Evolutionary conservation across 1,140 invertebrate genomes (phyloP), one percentile per base, ranked within the genome.

Genomic region (Drosophila lini): DNA sequence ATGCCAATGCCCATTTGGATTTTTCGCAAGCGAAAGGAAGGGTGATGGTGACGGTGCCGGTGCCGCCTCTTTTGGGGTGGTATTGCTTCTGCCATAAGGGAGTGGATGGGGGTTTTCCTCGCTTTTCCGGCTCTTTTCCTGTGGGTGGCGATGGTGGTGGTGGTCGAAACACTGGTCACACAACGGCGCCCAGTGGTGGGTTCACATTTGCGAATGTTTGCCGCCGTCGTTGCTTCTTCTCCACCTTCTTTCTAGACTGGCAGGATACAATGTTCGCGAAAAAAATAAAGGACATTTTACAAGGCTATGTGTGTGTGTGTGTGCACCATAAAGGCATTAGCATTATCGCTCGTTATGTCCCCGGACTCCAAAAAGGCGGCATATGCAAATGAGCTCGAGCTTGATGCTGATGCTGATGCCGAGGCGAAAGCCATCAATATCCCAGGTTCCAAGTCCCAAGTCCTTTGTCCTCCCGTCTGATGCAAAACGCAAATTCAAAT

Each of bases 261-360:
- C 67, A 70, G 68, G 65, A 59, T 71, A 70, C 84, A 88, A 86
- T 85, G 80, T 90, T 90, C 42, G 86, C 82, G 65, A 89, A 86
- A 81, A 81, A 80, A 50, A 31, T 50, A 50, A 78, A 80, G 86
- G 86, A 90, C 86, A 90, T 86, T 90, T 90, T 85, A 47, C 45
- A 47, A 47, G 45, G 45, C 45, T 47, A 83, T 81, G 74, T 82
- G 11, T 34, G 45, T 52, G 16, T 34, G 32, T 36, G 50, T 53
- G 86, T 78, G 83, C 82, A 70, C 77, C 86, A 90, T 90, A 90
- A 90, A 90, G 80, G 82, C 86, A 90, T 90, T 90, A 90, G 86
- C 86, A 90, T 86, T 90, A 90, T 86, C 86, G 86, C 86, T 90
- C 86, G 86, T 90, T 90, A 86, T 90, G 86, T 90, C 80, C 86